Conservation (phyloP, 2,888 invertebrate genomes). For the Eupithecia inturbata region DNA sequence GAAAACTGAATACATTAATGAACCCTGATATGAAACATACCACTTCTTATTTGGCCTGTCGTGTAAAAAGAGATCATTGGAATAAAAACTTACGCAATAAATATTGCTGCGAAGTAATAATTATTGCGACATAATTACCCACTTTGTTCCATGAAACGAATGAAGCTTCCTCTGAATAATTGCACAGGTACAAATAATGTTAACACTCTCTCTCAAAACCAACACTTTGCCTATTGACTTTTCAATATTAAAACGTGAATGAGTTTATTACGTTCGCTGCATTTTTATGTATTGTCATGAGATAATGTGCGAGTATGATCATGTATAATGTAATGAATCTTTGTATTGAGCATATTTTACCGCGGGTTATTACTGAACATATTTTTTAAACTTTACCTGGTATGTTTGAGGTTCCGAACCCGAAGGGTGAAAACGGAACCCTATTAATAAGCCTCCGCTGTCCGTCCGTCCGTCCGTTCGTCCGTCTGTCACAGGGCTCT, state of each 20-base stretch:
- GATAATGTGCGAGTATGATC: neutral
- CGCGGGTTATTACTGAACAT: neutral
- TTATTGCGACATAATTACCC: too few species aligned
- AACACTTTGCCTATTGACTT: slow-evolving; percentile 59
- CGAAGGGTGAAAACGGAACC: too few species aligned
- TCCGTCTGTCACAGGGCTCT: too few species aligned
- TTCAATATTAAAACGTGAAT: slow-evolving; percentile 39
- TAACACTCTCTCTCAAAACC: slow-evolving; percentile 62
- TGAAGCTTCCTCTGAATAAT: slow-evolving; percentile 57
- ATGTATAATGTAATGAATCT: neutral
- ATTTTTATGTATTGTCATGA: neutral
- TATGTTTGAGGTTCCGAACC: too few species aligned
- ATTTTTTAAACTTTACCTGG: neutral
- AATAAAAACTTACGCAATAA: slow-evolving; percentile 45
- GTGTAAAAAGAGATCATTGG: neutral
- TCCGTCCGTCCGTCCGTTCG: too few species aligned
- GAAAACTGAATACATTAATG: neutral
- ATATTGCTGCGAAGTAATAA: too few species aligned
- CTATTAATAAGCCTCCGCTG: too few species aligned
- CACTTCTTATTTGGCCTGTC: neutral
- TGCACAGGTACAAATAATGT: slow-evolving; percentile 59
- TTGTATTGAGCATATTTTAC: neutral
- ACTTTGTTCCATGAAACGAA: slow-evolving; percentile 52
- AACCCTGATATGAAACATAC: neutral
- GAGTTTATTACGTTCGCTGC: neutral